A percentile compares a stretch with the other conserved stretches of the same genome.
These are phyloP conservation scores for Pseudorhiza aurosa DNA, from an alignment of 30 jellyfish, hydroid and myxozoan species.

Conservation along the genomic window DNA sequence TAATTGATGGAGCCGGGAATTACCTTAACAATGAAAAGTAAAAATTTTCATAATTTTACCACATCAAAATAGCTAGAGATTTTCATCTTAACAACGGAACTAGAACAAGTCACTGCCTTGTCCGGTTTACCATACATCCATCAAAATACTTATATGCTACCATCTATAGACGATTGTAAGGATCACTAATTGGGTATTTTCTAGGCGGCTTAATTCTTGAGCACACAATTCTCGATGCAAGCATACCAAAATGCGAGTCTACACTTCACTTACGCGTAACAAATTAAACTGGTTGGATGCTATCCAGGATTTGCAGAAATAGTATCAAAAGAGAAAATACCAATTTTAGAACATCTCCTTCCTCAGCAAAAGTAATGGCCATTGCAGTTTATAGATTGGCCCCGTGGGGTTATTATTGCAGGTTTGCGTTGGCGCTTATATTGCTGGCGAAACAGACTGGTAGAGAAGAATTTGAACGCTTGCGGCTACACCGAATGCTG, in stretches of 20 bases:
- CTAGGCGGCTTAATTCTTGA: too few relatives aligned
- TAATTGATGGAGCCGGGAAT: too few relatives aligned
- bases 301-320: neutral
- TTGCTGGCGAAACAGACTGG: neutral
- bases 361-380: neutral
- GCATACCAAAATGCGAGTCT: neutral
- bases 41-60: too few relatives aligned
- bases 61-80: too few relatives aligned
- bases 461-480: neutral
- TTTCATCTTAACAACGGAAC: too few relatives aligned
- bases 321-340: neutral
- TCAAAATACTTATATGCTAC: too few relatives aligned
- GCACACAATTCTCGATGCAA: neutral
- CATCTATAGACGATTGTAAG: too few relatives aligned
- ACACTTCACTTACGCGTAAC: neutral
- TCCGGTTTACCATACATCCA: too few relatives aligned
- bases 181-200: too few relatives aligned
- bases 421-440: neutral
- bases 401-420: neutral
- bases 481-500: neutral
- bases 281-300: neutral
- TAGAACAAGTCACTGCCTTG: too few relatives aligned
- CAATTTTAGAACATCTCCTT: neutral
- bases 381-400: neutral
- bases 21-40: too few relatives aligned